Base-by-base conservation (phyloP, 2,797 vertebrate genomes). In the Lerista edwardsae region DNA sequence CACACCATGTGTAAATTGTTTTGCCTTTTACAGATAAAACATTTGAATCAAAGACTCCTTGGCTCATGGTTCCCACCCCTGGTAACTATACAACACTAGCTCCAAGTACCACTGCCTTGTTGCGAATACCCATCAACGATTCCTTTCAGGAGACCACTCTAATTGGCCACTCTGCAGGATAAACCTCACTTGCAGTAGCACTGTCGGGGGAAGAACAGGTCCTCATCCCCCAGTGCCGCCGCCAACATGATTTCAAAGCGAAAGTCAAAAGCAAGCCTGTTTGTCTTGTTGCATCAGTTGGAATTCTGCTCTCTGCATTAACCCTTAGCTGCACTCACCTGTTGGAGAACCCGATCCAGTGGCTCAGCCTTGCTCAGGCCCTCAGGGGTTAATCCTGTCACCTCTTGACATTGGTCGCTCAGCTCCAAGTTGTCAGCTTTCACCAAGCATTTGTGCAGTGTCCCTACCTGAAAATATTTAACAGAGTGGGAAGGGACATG, bases 341-440 rank as follows among this genome's bases (percentile, higher is more conserved):
- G 97, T 61, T 97, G 97, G 88, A 99, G 95, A 80, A 97, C 97
- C 84, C 97, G 96, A 91, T 99, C 98, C 95, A 99, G 95, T 1
- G 98, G 97, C 82, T 99, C 98, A 3, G 98, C 98, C 89, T 97
- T 96, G 88, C 95, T 76, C 86, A 99, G 3, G 69, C 98, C 97
- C 57, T 98, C 98, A 68, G 97, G 82, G 25, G 93, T 96, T 94
- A 99, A 93, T 3, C 97, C 97, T 0, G 97, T 98, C 82, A 97
- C 97, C 89, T 99, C 98, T 1, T 97, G 96, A 89, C 98, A 97
- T 91, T 97, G 96, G 1, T 98, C 97, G 36, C 97, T 98, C 94
- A 99, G 94, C 39, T 98, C 98, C 94, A 97, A 93, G 77, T 96
- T 96, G 95, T 99, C 98, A 34, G 98, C 97, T 94, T 97, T 98